Base-by-base conservation (phyloP, 2,888 invertebrate species). In the Latheticus oryzae region DNA sequence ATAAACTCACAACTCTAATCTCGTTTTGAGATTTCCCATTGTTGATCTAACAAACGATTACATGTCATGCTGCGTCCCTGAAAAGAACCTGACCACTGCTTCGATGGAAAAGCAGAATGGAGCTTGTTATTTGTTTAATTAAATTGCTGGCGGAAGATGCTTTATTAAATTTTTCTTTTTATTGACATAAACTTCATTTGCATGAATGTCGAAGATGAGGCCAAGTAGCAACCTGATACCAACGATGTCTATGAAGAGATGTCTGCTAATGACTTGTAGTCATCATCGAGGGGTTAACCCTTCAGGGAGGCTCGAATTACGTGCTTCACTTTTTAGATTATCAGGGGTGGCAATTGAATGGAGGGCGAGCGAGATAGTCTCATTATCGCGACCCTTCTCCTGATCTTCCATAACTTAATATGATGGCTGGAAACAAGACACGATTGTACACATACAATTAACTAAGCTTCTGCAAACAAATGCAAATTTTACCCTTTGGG, bases 241-340 rank as follows among this genome's bases (percentile, higher is more conserved):
- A 28, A 16, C 9, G 37, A 43, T 51, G 45, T 53, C 61, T 47
- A 43, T 33, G 47, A 38, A 13, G 30, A 54, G 51, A 52, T 42
- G 50, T 32, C 61, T 60, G 56, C 56, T 66, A 69, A 69, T 65
- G 69, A 67, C 60, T 63, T 62, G 55, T 50, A 60, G 67, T 62
- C 65, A 59, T 59, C 63, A 58, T 60, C 61, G 65, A 61, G 63
- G 61, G 43, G 47, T 54, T 56, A 67, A 68, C 68, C 65, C 68
- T 68, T 67, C 64, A 52, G 63, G 62, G 60, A 62, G 45, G 66
- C 67, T 72, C 69, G 62, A 68, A 71, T 72, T 72, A 71, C 71
- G 69, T 63, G 67, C 69, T 67, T 64, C 66, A 68, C 69, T 72
- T 71, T 71, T 59, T 69, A 69, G 69, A 71, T 71, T 71, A 70